These are phyloP conservation scores for Vidua macroura DNA, from an alignment of 2,113 vertebrate species.

Conservation along the genomic window DNA sequence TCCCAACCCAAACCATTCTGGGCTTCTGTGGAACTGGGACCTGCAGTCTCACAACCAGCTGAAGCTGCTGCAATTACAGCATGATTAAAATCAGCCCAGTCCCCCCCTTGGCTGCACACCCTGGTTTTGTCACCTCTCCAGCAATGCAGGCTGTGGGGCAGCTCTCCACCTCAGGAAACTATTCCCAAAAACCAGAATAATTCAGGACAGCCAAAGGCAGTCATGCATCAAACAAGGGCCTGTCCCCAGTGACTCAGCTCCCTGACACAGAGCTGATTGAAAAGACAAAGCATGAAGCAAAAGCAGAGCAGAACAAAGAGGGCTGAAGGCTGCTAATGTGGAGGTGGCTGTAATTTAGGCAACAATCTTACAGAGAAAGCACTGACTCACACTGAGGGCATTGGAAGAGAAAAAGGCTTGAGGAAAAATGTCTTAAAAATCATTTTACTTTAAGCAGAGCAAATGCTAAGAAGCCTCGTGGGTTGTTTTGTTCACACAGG, in stretches of 20 bases:
- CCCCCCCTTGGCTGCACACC: neutral
- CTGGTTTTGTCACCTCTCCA: neutral
- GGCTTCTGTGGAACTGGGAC: neutral
- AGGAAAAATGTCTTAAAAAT: neutral
- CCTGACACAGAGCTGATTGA: neutral
- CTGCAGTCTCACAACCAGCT: neutral
- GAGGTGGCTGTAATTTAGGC: slow-evolving; percentile 49
- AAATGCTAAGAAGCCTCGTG: neutral
- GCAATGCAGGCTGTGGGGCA: neutral
- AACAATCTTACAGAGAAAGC: neutral
- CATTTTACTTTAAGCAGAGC: neutral
- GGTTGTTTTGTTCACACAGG: neutral
- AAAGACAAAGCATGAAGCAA: slow-evolving; percentile 31
- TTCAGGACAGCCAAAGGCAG: neutral
- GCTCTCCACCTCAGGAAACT: neutral
- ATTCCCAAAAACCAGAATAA: neutral
- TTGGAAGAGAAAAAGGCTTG: neutral
- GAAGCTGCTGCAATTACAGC: neutral
- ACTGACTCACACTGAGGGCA: slow-evolving; percentile 40
- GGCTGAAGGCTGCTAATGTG: slow-evolving; percentile 9
- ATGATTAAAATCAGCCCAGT: neutral
- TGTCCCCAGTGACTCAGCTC: neutral
- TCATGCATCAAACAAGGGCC: neutral
- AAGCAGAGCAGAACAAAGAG: slow-evolving; percentile 14
- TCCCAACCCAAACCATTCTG: neutral